Conservation (phyloP, 1,140 invertebrate genomes). For the Coelopa frigida region DNA sequence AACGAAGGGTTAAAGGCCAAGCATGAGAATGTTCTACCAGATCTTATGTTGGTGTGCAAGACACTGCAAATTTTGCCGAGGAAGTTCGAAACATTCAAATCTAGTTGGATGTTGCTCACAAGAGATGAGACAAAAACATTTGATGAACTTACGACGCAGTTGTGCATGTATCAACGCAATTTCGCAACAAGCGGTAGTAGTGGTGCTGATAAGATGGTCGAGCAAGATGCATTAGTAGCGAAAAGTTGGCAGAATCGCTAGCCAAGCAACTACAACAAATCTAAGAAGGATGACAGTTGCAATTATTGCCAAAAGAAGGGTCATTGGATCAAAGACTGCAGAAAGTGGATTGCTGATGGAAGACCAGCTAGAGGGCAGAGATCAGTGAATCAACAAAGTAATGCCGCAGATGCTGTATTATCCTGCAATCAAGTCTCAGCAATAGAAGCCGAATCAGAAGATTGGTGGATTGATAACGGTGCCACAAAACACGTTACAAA, state of each 20-base stretch:
- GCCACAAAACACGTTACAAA: constrained; percentile 31
- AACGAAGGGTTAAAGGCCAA: constrained; percentile 1
- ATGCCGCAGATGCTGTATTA: no score
- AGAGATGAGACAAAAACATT: constrained; percentile 1
- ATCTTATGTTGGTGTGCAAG: constrained; percentile 7
- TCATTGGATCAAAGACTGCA: constrained; percentile 22
- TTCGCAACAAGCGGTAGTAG: constrained; percentile 4
- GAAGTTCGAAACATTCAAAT: constrained; percentile 6
- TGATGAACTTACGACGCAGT: constrained; percentile 5
- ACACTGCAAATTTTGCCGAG: constrained; percentile 5
- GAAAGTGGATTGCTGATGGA: constrained; percentile 29
- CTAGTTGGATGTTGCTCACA: constrained; percentile 1
- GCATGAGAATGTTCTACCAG: constrained; percentile 1
- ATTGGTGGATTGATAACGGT: constrained; percentile 37
- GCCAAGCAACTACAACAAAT: no score
- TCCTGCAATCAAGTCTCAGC: no score
- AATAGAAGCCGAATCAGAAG: constrained; percentile 15
- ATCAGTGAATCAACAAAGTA: constrained; percentile 3
- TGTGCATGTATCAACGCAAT: constrained; percentile 6
- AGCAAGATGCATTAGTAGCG: no score
- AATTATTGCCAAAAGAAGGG: constrained; percentile 26
- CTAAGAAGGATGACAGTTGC: constrained; percentile 15
- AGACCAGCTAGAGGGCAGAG: constrained; percentile 18
- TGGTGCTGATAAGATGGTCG: no score
- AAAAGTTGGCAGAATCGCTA: background rate